These are phyloP conservation scores for Hypsibius dujardini DNA, from an alignment of 1,140 invertebrate species.

Conservation along the genomic window DNA sequence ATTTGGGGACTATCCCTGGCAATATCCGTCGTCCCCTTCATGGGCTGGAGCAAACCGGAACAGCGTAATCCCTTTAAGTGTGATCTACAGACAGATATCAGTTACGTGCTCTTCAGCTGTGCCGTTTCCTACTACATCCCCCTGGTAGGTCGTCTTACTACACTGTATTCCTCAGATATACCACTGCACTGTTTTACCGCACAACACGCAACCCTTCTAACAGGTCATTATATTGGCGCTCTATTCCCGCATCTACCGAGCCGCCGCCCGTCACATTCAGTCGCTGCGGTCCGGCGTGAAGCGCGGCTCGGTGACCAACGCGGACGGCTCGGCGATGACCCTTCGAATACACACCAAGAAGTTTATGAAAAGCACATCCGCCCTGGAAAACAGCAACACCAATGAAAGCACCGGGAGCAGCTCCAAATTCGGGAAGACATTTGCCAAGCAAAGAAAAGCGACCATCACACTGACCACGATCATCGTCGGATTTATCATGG, in stretches of 20 bases:
- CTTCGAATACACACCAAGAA: conserved; percentile 40
- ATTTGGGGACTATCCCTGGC: conserved; percentile 40
- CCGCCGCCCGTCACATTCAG: conserved; percentile 41
- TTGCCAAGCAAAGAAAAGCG: conserved; percentile 10
- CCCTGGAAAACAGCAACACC: not conserved
- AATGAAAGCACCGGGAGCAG: not conserved
- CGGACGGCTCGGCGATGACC: conserved; percentile 31
- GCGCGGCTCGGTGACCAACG: conserved; percentile 28
- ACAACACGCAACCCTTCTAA: too few species aligned
- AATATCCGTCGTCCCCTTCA: conserved; percentile 42
- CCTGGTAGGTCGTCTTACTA: conserved; percentile 29
- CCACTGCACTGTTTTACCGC: too few species aligned
- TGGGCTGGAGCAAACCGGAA: conserved; percentile 31
- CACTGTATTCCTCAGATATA: too few species aligned
- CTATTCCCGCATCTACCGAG: conserved; percentile 50
- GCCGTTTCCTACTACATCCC: conserved; percentile 53
- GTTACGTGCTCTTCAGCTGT: conserved; percentile 35
- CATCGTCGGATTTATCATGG: conserved; percentile 2
- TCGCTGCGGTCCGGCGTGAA: conserved; percentile 27
- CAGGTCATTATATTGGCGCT: conserved; percentile 43
- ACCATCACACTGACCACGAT: conserved; percentile 12
- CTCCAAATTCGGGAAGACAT: not conserved
- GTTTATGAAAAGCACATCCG: not conserved
- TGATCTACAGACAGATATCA: conserved; percentile 31
- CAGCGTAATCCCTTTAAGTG: conserved; percentile 33